Conservation (phyloP, 2,113 vertebrate genomes). For the Benitochromis conjunctus region DNA sequence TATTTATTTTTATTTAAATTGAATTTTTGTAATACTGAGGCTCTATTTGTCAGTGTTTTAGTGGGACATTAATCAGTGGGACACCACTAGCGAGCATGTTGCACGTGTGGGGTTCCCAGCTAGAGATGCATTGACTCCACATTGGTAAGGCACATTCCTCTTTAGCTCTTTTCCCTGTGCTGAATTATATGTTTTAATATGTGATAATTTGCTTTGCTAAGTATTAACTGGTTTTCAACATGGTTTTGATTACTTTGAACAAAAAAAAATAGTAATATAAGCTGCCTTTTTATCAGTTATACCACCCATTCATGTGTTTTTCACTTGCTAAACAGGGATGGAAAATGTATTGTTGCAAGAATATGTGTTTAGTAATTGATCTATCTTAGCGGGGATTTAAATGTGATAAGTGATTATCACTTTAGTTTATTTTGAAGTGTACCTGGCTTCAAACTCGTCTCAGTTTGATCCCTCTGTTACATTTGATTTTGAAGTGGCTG, state of each 20-base stretch:
- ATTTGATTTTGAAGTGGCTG: not conserved
- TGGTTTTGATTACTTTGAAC: not conserved
- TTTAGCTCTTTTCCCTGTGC: not conserved
- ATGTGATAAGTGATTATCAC: not conserved
- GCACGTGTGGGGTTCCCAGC: no score
- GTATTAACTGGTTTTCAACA: not conserved
- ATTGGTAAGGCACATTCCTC: not conserved
- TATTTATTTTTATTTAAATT: not conserved
- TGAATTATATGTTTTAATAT: not conserved
- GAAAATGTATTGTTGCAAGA: not conserved
- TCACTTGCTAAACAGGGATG: not conserved
- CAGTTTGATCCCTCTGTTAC: not conserved
- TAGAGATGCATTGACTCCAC: not conserved
- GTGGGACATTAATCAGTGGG: not conserved
- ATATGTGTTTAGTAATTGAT: not conserved
- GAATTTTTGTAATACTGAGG: accelerated
- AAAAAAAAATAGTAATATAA: accelerated
- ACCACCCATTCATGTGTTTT: not conserved
- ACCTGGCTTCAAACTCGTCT: not conserved
- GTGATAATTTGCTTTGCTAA: not conserved
- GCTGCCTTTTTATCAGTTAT: accelerated
- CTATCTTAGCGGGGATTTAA: not conserved
- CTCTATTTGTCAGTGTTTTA: not conserved
- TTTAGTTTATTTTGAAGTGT: not conserved
- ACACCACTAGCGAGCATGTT: not conserved